Evolutionary conservation across 2,113 vertebrate genomes (phyloP).

Genomic region (Laticauda colubrina): DNA sequence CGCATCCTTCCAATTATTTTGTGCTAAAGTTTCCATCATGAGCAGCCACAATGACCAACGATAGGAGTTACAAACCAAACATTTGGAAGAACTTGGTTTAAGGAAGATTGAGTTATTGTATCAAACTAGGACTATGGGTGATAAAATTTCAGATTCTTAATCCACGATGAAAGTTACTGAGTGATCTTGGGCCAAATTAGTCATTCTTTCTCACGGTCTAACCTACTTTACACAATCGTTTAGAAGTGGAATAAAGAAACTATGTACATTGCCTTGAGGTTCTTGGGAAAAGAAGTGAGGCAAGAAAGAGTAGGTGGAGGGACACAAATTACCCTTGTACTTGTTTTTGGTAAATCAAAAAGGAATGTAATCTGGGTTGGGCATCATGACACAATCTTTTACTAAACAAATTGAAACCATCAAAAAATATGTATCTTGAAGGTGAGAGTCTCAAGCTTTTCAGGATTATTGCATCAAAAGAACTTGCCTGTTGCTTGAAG

Average conservation of each 20-base stretch:
- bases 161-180: neutral
- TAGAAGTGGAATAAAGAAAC: neutral
- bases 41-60: neutral
- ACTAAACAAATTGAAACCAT: neutral
- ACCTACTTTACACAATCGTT: neutral
- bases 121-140: neutral
- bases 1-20: neutral
- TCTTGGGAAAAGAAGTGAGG: neutral
- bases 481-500: neutral
- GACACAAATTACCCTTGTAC: neutral
- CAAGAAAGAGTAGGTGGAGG: neutral
- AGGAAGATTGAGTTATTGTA: neutral
- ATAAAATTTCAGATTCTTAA: neutral
- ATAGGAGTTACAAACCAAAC: neutral
- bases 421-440: neutral
- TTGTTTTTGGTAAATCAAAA: neutral
- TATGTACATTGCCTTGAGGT: neutral
- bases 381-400: neutral
- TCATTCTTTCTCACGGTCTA: neutral
- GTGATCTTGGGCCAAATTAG: neutral
- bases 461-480: neutral
- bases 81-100: neutral
- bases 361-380: neutral
- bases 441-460: neutral
- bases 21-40: neutral